phyloP scores from a whole-genome alignment of 1,140 invertebrate genomes.

The Lineus longissimus region DNA sequence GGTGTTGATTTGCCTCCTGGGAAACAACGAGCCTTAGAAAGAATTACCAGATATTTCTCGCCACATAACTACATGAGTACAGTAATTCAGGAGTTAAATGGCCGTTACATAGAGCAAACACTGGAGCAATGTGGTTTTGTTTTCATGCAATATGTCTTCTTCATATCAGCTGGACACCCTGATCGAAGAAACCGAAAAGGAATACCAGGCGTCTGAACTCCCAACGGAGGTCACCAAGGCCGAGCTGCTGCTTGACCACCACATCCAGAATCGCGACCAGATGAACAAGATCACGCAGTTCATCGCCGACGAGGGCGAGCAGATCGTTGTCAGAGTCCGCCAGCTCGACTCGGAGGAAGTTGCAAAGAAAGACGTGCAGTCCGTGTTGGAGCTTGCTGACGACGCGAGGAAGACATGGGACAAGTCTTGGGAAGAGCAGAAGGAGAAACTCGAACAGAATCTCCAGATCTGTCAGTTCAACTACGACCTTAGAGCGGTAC shows the following conservation, averaged over 20 bases:
- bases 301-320: constrained; percentile 62
- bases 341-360: constrained; percentile 68
- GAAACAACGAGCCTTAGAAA: too few relatives aligned
- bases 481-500: constrained; percentile 62
- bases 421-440: constrained; percentile 60
- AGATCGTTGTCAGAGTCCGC: constrained; percentile 63
- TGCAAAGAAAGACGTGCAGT: constrained; percentile 65
- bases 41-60: too few relatives aligned
- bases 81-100: background rate
- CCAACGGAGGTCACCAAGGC: constrained; percentile 55
- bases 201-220: constrained; percentile 51
- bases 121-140: too few relatives aligned
- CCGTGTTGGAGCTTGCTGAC: constrained; percentile 62
- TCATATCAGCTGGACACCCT: constrained; percentile 59
- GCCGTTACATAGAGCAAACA: background rate
- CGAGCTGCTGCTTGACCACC: constrained; percentile 59
- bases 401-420: constrained; percentile 59
- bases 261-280: constrained; percentile 60
- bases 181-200: constrained; percentile 54
- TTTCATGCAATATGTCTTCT: too few relatives aligned
- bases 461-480: constrained; percentile 68
- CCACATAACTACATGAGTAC: too few relatives aligned
- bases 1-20: too few relatives aligned
- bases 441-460: constrained; percentile 63
- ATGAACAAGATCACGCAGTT: constrained; percentile 62